Base-by-base conservation (phyloP, 2,113 vertebrate species). In the Calonectris borealis region DNA sequence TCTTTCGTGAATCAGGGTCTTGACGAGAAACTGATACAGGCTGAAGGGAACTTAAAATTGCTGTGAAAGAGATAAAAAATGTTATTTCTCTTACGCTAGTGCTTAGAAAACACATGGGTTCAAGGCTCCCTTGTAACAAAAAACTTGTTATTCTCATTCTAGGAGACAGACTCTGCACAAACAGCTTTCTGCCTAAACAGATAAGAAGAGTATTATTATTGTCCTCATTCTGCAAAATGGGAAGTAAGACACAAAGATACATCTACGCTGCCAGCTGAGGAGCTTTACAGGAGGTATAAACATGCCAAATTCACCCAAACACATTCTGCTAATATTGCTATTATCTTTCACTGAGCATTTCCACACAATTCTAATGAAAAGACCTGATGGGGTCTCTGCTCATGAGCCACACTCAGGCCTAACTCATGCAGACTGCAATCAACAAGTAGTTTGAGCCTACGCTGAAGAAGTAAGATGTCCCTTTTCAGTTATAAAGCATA, bases 1-100 rank as follows among this genome's bases (percentile, higher is more conserved):
- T 99, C 97, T 98, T 99, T 64, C 99, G 98, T 14, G 99, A 99
- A 88, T 99, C 98, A 1, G 99, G 99, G 88, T 99, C 99, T 16
- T 98, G 95, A 26, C 99, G 99, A 68, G 98, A 99, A 15, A 99
- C 99, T 83, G 99, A 55, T 16, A 99, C 98, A 44, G 99, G 99
- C 93, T 99, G 99, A 58, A 99, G 86, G 68, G 99, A 98, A 15
- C 96, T 98, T 61, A 99, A 88, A 91, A 97, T 96, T 49, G 80
- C 92, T 97, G 80, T 51, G 51, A 77, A 75, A 85, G 34, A 95
- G 70, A 92, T 4, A 4, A 13, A 29, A 29, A 13, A 24, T 10
- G 12, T 36, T 44, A 21, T 34, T 73, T 44, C 32, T 46, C 7
- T 95, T 64, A 58, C 0, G 8, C 31, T 48, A 38, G 7, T 54